Conservation (phyloP, 2,888 invertebrate genomes). For the Athalia cordata region DNA sequence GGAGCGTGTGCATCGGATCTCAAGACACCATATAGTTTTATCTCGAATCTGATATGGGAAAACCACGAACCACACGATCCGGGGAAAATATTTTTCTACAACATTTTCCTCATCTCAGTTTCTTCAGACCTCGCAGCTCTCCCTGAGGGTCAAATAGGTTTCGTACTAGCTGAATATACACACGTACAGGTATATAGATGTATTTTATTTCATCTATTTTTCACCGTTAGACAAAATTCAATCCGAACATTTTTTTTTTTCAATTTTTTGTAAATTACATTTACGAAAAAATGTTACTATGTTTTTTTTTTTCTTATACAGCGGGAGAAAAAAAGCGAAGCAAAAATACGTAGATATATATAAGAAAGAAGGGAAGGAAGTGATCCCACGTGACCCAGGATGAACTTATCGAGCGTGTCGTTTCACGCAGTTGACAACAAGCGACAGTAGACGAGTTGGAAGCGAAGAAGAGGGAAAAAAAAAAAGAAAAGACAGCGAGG, state of each 20-base stretch:
- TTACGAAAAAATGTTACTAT: background rate
- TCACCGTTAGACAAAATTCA: no score
- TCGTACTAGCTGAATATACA: no score
- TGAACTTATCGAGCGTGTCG: slow-evolving; percentile 50
- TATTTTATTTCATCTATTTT: no score
- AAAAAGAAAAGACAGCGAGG: background rate
- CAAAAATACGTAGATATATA: background rate
- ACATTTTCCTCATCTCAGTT: background rate
- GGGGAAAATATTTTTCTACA: background rate
- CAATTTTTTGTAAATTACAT: no score
- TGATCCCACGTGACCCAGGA: slow-evolving; percentile 41
- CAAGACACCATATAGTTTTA: background rate
- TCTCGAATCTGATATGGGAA: slow-evolving; percentile 32
- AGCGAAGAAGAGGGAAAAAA: background rate
- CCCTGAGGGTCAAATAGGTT: background rate
- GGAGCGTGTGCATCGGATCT: no score
- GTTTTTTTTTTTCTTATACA: background rate
- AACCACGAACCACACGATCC: background rate
- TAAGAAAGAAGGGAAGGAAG: slow-evolving; percentile 39
- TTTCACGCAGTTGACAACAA: slow-evolving; percentile 36
- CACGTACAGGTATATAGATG: no score
- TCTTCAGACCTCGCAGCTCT: background rate
- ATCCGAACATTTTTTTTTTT: no score
- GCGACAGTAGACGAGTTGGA: background rate
- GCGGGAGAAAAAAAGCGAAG: background rate